Conservation (phyloP, 2,888 invertebrate species). For the Pristionchus entomophagus region DNA sequence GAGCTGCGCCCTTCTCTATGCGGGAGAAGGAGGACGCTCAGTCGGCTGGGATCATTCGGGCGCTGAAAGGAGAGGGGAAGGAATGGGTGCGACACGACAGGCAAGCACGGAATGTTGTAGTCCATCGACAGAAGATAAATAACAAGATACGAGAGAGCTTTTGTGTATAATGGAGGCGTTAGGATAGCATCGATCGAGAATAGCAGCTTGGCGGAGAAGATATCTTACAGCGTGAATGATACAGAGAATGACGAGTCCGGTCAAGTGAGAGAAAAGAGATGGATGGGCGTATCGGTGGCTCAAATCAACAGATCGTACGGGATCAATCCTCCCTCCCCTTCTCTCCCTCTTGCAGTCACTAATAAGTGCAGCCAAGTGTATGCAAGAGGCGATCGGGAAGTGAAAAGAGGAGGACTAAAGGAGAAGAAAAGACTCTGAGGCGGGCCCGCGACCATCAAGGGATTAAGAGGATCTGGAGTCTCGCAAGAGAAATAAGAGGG, state of each 20-base stretch:
- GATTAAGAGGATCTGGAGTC: conserved; percentile 41
- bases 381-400: background rate
- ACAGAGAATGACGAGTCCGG: conserved; percentile 50
- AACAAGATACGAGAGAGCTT: background rate
- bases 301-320: conserved; percentile 28
- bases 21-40: conserved; percentile 3
- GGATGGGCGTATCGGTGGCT: conserved; percentile 30
- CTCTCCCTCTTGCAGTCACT: background rate
- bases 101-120: background rate
- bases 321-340: background rate
- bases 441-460: conserved; percentile 25
- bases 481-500: background rate
- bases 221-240: conserved; percentile 38
- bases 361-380: conserved; percentile 31
- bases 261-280: conserved; percentile 52
- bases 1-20: background rate
- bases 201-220: background rate
- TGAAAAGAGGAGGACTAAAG: background rate
- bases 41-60: conserved; percentile 1
- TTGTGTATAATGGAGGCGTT: background rate
- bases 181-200: background rate
- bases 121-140: background rate
- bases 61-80: background rate
- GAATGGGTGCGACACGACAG: background rate
- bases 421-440: conserved; percentile 35